A percentile compares a stretch with the other conserved stretches of the same genome.
These are phyloP conservation scores for Theropithecus gelada DNA, from an alignment of 2,113 vertebrate species.

Conservation along the genomic window DNA sequence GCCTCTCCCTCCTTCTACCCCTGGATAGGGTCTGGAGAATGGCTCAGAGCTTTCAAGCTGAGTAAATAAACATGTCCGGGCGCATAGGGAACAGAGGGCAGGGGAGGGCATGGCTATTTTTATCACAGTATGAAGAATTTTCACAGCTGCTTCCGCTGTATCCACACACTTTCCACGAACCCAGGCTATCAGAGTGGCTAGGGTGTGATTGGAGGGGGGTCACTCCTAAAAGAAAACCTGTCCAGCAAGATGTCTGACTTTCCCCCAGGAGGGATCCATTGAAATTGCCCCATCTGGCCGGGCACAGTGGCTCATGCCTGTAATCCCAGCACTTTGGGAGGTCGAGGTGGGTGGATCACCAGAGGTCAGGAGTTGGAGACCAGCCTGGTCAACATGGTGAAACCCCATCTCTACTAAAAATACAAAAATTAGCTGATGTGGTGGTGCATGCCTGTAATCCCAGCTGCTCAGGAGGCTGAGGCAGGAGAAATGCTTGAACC, in stretches of 20 bases:
- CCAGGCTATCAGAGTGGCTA: neutral
- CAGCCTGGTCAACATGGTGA: no score
- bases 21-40: constrained; percentile 16
- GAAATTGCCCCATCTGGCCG: no score
- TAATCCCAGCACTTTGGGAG: no score
- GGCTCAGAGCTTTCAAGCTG: constrained; percentile 64
- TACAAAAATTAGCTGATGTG: no score
- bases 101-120: constrained; percentile 43
- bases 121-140: constrained; percentile 54
- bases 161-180: neutral
- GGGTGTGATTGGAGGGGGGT: neutral
- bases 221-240: neutral
- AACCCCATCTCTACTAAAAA: no score
- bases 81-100: neutral
- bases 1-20: neutral
- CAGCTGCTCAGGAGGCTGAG: no score
- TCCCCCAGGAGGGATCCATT: neutral
- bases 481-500: no score
- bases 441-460: no score
- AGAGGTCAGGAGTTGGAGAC: no score
- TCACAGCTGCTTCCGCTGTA: constrained; percentile 47
- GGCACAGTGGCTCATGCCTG: rapidly evolving
- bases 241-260: no score
- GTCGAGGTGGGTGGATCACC: no score
- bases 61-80: constrained; percentile 61